These are phyloP conservation scores for Acanthiza pusilla DNA, from an alignment of 2,797 vertebrate genomes.

Conservation along the genomic window DNA sequence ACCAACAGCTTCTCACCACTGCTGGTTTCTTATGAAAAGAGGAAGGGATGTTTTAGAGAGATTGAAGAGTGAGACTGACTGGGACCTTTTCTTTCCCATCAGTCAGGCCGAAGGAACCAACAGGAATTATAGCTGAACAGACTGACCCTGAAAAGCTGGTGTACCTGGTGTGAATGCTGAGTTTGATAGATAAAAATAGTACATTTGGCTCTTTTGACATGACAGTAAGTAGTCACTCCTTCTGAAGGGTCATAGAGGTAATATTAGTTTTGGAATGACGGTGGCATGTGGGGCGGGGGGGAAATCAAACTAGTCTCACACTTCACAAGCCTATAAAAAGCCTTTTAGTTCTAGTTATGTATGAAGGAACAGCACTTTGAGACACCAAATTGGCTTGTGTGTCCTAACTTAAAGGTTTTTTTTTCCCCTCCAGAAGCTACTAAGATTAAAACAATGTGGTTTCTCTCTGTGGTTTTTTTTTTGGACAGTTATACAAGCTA, in stretches of 20 bases:
- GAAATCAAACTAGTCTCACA: background rate
- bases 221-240: background rate
- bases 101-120: background rate
- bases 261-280: background rate
- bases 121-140: background rate
- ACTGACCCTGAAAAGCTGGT: background rate
- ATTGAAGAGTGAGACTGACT: background rate
- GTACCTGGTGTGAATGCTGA: background rate
- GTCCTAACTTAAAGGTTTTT: background rate
- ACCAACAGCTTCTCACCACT: background rate
- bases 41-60: conserved; percentile 23
- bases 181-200: background rate
- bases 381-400: background rate
- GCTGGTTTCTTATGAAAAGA: background rate
- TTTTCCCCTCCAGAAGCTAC: background rate
- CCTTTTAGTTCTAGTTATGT: background rate
- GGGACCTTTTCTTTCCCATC: background rate
- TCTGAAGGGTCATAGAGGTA: background rate
- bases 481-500: background rate
- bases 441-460: background rate
- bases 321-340: background rate
- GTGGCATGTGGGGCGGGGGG: fast-evolving
- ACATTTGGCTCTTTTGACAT: background rate
- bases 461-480: background rate
- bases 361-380: background rate